Conservation (phyloP, 2,113 vertebrate species). For the Octodon degus region DNA sequence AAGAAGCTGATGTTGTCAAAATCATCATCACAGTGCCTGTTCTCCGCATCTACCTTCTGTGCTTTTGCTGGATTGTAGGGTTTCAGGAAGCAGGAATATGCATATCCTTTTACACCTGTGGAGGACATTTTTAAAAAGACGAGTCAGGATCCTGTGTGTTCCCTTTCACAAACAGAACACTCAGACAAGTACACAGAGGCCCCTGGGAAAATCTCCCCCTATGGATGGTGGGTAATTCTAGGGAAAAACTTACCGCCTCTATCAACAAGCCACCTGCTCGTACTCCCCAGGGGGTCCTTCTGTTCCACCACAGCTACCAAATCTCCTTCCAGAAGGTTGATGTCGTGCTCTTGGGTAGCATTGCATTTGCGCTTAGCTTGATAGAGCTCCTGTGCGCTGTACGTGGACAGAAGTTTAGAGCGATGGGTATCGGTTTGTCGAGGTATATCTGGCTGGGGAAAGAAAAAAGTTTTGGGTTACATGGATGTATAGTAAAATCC, state of each 20-base stretch:
- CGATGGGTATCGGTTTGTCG: constrained; percentile 92
- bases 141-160: constrained; percentile 9
- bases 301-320: constrained; percentile 94
- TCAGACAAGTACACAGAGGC: background rate
- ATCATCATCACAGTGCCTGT: constrained; percentile 87
- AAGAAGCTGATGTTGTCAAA: constrained; percentile 97
- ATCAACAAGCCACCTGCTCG: constrained; percentile 96
- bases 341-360: constrained; percentile 94
- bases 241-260: constrained; percentile 91
- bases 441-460: constrained; percentile 87
- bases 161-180: background rate
- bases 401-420: constrained; percentile 87
- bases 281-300: constrained; percentile 93
- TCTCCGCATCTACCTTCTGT: constrained; percentile 83
- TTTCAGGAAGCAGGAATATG: constrained; percentile 97
- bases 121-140: constrained; percentile 58
- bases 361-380: constrained; percentile 97
- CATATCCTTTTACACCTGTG: constrained; percentile 92
- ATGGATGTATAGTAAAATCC: background rate
- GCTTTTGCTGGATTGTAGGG: constrained; percentile 92
- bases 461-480: background rate
- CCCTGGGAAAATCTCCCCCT: background rate
- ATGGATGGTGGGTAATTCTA: background rate
- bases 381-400: constrained; percentile 87
- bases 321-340: constrained; percentile 95